Percentiles rank a stretch among this genome's conserved stretches.
Evolutionary conservation across 2,888 invertebrate genomes (phyloP).

Genomic region (Patella ulyssiponensis): DNA sequence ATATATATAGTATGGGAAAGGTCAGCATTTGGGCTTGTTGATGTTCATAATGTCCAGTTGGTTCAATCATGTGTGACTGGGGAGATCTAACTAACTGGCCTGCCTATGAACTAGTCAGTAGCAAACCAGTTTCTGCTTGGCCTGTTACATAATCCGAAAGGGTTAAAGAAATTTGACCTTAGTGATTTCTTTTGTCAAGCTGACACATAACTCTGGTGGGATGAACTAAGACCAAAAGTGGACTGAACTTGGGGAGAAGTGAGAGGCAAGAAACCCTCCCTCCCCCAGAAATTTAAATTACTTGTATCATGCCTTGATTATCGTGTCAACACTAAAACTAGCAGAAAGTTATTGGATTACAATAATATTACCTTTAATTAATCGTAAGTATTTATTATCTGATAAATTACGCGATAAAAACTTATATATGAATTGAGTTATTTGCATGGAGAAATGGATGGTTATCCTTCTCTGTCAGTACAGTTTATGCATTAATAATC

Average conservation of each 20-base stretch:
- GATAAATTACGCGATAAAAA: too few species aligned
- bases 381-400: too few species aligned
- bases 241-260: not conserved
- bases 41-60: not conserved
- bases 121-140: not conserved
- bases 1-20: not conserved
- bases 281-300: too few species aligned
- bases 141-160: not conserved
- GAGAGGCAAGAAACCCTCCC: too few species aligned
- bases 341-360: too few species aligned
- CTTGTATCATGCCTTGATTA: too few species aligned
- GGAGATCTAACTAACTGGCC: not conserved
- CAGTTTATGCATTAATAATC: too few species aligned
- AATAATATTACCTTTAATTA: too few species aligned
- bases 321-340: too few species aligned
- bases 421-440: too few species aligned
- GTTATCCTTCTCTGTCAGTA: too few species aligned
- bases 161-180: slow-evolving; percentile 1
- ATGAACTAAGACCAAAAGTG: not conserved
- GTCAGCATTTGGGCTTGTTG: not conserved
- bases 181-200: slow-evolving; percentile 3
- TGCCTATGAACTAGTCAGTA: slow-evolving; percentile 2
- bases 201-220: not conserved
- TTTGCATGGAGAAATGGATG: too few species aligned
- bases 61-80: not conserved